Conservation (phyloP, 2,113 vertebrate species). For the Rostratula benghalensis region DNA sequence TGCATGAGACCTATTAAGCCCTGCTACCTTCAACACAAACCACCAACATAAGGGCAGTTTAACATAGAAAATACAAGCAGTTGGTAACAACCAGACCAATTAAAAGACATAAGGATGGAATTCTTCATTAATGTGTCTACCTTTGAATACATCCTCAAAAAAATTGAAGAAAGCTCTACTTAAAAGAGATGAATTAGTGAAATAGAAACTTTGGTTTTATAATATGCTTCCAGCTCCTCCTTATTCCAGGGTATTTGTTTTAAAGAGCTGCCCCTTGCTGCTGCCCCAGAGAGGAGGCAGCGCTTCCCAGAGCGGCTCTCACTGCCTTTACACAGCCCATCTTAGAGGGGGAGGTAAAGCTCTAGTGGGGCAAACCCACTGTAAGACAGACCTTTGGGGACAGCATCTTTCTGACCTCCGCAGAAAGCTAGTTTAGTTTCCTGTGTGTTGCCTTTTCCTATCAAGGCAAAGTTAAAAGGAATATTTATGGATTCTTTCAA, state of each 20-base stretch:
- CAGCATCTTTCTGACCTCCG: not conserved
- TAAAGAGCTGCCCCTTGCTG: not conserved
- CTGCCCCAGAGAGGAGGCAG: not conserved
- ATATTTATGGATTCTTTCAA: not conserved
- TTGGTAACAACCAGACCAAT: not conserved
- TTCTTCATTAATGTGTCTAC: not conserved
- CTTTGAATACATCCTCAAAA: not conserved
- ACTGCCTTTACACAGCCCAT: not conserved
- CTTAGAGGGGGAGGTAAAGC: not conserved
- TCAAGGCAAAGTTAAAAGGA: not conserved
- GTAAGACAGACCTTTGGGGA: not conserved
- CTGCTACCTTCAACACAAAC: not conserved
- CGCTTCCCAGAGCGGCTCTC: not conserved
- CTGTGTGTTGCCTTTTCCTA: rapidly evolving
- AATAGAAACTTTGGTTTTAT: not conserved
- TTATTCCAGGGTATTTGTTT: not conserved
- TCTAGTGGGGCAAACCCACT: not conserved
- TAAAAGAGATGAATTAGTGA: not conserved
- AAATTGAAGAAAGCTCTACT: not conserved
- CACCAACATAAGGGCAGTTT: not conserved
- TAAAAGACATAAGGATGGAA: not conserved
- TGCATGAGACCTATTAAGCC: not conserved
- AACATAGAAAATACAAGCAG: not conserved
- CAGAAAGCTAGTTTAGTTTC: not conserved
- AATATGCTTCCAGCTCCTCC: not conserved